Evolutionary conservation across 2,113 vertebrate species (phyloP).

Genomic region (Sinocyclocheilus anshuiensis): DNA sequence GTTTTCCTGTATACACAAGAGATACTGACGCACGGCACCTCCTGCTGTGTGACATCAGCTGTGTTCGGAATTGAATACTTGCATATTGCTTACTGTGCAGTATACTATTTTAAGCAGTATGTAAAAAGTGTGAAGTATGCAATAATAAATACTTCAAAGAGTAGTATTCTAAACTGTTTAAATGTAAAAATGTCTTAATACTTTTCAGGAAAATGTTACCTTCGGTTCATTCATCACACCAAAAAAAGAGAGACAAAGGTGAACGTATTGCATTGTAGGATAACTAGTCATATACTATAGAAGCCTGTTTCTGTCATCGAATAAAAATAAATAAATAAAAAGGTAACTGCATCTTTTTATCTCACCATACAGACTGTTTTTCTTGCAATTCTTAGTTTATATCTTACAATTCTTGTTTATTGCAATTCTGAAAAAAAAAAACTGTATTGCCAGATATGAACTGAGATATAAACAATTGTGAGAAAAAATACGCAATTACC

Average conservation of each 20-base stretch:
- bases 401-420: no score
- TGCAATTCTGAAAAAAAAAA: no score
- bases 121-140: not conserved
- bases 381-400: no score
- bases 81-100: conserved; percentile 8
- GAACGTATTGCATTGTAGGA: no score
- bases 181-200: not conserved
- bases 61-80: not conserved
- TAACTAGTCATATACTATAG: no score
- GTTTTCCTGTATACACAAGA: conserved; percentile 21
- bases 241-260: not conserved
- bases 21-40: not conserved
- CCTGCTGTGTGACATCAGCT: not conserved
- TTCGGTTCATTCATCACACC: not conserved
- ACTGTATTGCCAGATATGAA: no score
- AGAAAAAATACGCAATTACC: no score
- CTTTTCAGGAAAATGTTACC: not conserved
- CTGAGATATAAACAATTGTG: no score
- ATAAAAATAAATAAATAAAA: no score
- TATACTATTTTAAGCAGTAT: not conserved
- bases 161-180: not conserved
- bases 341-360: no score
- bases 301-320: no score
- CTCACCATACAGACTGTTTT: no score
- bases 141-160: conserved; percentile 3